Evolutionary conservation across 2,888 invertebrate genomes (phyloP), one percentile per base, ranked within the genome.

Genomic region (Germaria angustata): DNA sequence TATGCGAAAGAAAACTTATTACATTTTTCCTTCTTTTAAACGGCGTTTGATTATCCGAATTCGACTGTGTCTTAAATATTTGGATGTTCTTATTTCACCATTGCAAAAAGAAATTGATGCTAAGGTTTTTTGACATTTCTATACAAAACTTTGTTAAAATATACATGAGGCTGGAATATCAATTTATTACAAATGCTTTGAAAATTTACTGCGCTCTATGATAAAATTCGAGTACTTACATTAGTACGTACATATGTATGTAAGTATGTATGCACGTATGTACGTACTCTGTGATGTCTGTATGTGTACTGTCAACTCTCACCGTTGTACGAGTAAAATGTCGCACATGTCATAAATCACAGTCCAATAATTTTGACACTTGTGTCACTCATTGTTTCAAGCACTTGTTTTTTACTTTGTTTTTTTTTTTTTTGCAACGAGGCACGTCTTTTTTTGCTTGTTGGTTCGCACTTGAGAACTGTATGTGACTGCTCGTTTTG

Each of bases 321-420:
- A n/a, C 2, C n/a, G n/a, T n/a, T n/a, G n/a, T n/a, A n/a, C n/a
- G n/a, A 3, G 61, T 80, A 75, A 75, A 76, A 80, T 76, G 75
- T 68, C 68, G 53, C 68, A 73, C 28, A 75, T 71, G 72, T 68
- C 65, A 82, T 82, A 82, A 82, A 82, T 82, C 82, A 82, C 73
- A 78, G 73, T 75, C 78, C 82, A 75, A 79, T 79, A 82, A 66
- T 82, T 82, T 69, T 82, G 82, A 79, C 75, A 82, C 75, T 82
- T 63, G 75, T 79, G 82, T 71, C 75, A 71, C 80, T 76, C 80
- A 75, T 57, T 65, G 59, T 66, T 72, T 61, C 41, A 59, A 72
- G 71, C 72, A 77, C 81, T 72, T 81, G 66, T 68, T 28, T 51
- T 17, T 36, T 11, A 24, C n/a, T n/a, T n/a, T n/a, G n/a, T n/a